These are phyloP conservation scores for Siphonodentalium dalli DNA, from an alignment of 2,888 invertebrate species.

Conservation along the genomic window DNA sequence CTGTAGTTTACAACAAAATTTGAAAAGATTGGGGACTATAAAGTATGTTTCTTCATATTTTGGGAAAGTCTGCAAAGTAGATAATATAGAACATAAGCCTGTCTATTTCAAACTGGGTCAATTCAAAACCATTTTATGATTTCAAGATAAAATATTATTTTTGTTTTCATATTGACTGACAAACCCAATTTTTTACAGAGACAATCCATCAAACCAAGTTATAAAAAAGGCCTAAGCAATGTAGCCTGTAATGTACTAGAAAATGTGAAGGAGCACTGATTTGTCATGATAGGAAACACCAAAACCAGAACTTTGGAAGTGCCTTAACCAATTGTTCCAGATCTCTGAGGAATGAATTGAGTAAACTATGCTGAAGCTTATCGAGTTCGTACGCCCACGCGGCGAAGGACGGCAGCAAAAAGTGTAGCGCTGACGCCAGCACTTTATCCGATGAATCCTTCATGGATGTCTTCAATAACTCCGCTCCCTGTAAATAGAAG, in stretches of 20 bases:
- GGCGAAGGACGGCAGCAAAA: slow-evolving; percentile 73
- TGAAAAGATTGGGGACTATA: too few relatives aligned
- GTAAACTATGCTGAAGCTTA: slow-evolving; percentile 65
- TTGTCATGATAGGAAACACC: not conserved
- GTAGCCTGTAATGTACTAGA: too few relatives aligned
- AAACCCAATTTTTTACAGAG: not conserved
- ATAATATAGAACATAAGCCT: not conserved
- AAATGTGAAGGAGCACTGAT: too few relatives aligned
- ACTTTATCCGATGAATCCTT: slow-evolving; percentile 71
- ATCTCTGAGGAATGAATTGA: slow-evolving; percentile 55
- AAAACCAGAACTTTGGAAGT: slow-evolving; percentile 27
- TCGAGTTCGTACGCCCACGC: slow-evolving; percentile 71
- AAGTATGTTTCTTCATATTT: too few relatives aligned
- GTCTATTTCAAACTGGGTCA: not conserved
- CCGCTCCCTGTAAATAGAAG: slow-evolving; percentile 56
- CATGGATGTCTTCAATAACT: slow-evolving; percentile 71
- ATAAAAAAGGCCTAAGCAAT: too few relatives aligned
- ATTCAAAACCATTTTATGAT: not conserved
- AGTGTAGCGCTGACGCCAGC: slow-evolving; percentile 68
- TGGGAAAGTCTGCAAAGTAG: slow-evolving; percentile 5
- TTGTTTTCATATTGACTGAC: not conserved
- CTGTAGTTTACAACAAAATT: too few relatives aligned
- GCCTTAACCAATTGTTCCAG: slow-evolving; percentile 61
- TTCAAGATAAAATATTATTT: not conserved
- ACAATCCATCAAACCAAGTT: not conserved